Conservation (phyloP, 2,888 invertebrate species). For the Diplolepis rosae region DNA sequence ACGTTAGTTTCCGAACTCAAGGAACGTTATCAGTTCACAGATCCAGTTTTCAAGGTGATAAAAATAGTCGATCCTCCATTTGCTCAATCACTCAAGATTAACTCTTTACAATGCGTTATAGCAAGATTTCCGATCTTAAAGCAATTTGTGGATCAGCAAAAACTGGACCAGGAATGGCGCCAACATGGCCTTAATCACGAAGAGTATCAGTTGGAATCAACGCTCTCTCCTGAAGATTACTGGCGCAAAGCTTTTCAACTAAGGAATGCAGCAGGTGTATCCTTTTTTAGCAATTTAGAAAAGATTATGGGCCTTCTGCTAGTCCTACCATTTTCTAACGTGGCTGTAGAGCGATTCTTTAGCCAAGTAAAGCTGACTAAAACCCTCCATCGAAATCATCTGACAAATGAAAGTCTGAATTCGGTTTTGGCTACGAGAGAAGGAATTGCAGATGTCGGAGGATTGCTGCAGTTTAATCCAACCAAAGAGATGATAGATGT, state of each 20-base stretch:
- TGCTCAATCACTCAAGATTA: neutral
- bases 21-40: neutral
- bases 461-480: slow-evolving; percentile 42
- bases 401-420: no score
- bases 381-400: slow-evolving; percentile 50
- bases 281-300: slow-evolving; percentile 30
- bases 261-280: slow-evolving; percentile 21
- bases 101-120: neutral
- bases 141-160: no score
- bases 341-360: slow-evolving; percentile 52
- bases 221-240: neutral
- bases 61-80: neutral
- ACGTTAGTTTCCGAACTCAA: no score
- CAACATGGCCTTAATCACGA: neutral
- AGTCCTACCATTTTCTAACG: slow-evolving; percentile 52
- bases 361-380: slow-evolving; percentile 50
- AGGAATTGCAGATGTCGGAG: slow-evolving; percentile 35
- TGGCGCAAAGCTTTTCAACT: slow-evolving; percentile 18
- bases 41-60: neutral
- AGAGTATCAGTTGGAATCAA: no score
- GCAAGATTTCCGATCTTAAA: neutral
- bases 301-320: slow-evolving; percentile 33
- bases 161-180: neutral
- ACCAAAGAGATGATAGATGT: slow-evolving; percentile 39
- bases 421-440: slow-evolving; percentile 45